phyloP scores from a whole-genome alignment of 2,797 vertebrate species.

The Helostoma temminkii region DNA sequence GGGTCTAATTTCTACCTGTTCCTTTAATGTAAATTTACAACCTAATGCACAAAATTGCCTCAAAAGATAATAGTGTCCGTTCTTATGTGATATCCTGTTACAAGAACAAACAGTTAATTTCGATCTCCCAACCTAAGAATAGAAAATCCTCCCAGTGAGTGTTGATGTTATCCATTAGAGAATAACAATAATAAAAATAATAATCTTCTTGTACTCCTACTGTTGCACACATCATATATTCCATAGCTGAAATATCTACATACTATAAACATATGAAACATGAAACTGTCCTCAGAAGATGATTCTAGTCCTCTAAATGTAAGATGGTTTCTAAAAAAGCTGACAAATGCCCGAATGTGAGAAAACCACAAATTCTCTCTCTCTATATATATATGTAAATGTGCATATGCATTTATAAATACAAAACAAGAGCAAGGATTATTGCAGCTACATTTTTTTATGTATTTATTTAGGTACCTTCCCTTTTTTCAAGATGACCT shows the following conservation, averaged over 20 bases:
- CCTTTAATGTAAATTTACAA: slow-evolving; percentile 29
- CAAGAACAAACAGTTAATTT: slow-evolving; percentile 45
- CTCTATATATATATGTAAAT: not conserved
- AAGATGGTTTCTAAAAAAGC: not conserved
- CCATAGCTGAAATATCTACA: not conserved
- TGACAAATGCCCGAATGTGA: not conserved
- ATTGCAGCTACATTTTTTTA: not conserved
- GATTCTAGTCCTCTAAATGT: not conserved
- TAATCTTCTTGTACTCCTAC: not conserved
- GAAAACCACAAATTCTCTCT: not conserved
- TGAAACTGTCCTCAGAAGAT: too few relatives aligned
- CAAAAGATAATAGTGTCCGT: slow-evolving; percentile 29
- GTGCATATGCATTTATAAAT: slow-evolving; percentile 1
- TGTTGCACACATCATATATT: not conserved
- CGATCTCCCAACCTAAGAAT: slow-evolving; percentile 32
- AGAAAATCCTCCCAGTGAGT: slow-evolving; percentile 9
- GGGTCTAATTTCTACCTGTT: slow-evolving; percentile 53
- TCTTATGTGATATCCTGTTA: slow-evolving; percentile 28
- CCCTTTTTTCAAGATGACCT: slow-evolving; percentile 20
- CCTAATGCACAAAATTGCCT: not conserved
- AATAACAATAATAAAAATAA: slow-evolving; percentile 5
- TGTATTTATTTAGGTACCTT: slow-evolving; percentile 19
- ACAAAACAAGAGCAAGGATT: not conserved
- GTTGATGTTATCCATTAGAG: slow-evolving; percentile 12
- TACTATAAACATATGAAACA: not conserved